Evolutionary conservation across 2,797 vertebrate species (phyloP).

Genomic region (Enteromius treurensis): DNA sequence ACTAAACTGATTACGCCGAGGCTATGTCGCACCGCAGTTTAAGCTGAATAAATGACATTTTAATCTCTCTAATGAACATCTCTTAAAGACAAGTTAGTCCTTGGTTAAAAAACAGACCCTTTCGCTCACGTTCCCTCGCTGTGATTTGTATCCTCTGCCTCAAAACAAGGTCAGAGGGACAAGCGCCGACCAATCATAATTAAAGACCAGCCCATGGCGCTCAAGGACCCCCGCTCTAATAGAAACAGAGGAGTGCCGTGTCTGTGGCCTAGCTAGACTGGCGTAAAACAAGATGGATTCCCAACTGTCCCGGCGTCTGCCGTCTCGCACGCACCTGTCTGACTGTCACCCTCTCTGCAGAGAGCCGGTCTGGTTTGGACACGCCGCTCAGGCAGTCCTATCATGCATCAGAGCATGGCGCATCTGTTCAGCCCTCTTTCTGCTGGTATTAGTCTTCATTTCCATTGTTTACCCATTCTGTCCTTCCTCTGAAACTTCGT

Average conservation of each 20-base stretch:
- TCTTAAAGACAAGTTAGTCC: slow-evolving; percentile 29
- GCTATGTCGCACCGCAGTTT: background rate
- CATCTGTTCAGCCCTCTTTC: slow-evolving; percentile 34
- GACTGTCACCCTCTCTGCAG: slow-evolving; percentile 24
- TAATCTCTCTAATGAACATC: slow-evolving; percentile 50
- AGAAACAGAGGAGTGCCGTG: slow-evolving; percentile 47
- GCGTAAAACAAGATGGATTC: slow-evolving; percentile 63
- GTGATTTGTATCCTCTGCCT: slow-evolving; percentile 40
- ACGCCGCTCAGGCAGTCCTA: slow-evolving; percentile 19
- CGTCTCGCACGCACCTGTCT: slow-evolving; percentile 18
- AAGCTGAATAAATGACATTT: slow-evolving; percentile 37
- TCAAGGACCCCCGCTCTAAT: slow-evolving; percentile 60
- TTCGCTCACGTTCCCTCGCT: background rate
- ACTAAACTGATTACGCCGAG: slow-evolving; percentile 31
- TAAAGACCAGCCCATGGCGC: slow-evolving; percentile 48
- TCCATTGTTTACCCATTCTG: slow-evolving; percentile 54
- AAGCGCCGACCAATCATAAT: slow-evolving; percentile 65
- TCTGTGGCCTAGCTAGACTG: slow-evolving; percentile 22
- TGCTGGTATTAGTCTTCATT: slow-evolving; percentile 55
- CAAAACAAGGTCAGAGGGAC: slow-evolving; percentile 62
- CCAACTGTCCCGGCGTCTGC: background rate
- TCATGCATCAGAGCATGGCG: slow-evolving; percentile 36
- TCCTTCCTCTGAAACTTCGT: slow-evolving; percentile 41
- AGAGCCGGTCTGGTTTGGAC: slow-evolving; percentile 9
- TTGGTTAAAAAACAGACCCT: slow-evolving; percentile 22